Conservation (phyloP, 2,797 vertebrate genomes). For the Euthynnus affinis region DNA sequence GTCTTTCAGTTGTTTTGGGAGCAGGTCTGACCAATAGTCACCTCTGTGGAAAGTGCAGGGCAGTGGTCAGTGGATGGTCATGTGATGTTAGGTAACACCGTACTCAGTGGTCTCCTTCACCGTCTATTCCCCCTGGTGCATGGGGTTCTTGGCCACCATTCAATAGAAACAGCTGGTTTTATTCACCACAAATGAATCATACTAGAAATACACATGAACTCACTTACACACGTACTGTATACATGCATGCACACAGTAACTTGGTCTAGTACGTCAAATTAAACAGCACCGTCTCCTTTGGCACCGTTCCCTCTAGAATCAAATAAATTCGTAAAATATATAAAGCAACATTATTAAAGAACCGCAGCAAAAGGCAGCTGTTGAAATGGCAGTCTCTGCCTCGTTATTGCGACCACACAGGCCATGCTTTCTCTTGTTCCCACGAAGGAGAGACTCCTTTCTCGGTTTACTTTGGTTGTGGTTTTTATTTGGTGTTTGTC, state of each 20-base stretch:
- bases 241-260: slow-evolving; percentile 55
- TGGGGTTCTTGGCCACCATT: slow-evolving; percentile 70
- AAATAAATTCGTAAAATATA: slow-evolving; percentile 76
- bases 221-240: slow-evolving; percentile 57
- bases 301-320: slow-evolving; percentile 68
- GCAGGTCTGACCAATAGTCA: slow-evolving; percentile 52
- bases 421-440: slow-evolving; percentile 66
- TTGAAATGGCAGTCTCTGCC: slow-evolving; percentile 65
- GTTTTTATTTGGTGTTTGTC: slow-evolving; percentile 75
- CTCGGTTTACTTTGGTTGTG: slow-evolving; percentile 67
- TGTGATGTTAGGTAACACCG: slow-evolving; percentile 63
- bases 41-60: slow-evolving; percentile 29
- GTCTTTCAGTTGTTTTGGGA: slow-evolving; percentile 31
- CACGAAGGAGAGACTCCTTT: slow-evolving; percentile 67
- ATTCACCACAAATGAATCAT: slow-evolving; percentile 78
- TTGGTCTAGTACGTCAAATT: slow-evolving; percentile 61
- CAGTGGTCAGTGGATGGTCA: slow-evolving; percentile 62
- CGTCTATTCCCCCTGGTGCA: slow-evolving; percentile 46
- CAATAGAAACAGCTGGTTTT: slow-evolving; percentile 84
- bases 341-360: slow-evolving; percentile 77
- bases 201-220: slow-evolving; percentile 62
- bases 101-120: slow-evolving; percentile 50
- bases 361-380: slow-evolving; percentile 72
- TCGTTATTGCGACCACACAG: slow-evolving; percentile 77
- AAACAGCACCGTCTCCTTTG: slow-evolving; percentile 66